Evolutionary conservation across 2,888 invertebrate genomes (phyloP).

Genomic region (Heliconius ismenius): DNA sequence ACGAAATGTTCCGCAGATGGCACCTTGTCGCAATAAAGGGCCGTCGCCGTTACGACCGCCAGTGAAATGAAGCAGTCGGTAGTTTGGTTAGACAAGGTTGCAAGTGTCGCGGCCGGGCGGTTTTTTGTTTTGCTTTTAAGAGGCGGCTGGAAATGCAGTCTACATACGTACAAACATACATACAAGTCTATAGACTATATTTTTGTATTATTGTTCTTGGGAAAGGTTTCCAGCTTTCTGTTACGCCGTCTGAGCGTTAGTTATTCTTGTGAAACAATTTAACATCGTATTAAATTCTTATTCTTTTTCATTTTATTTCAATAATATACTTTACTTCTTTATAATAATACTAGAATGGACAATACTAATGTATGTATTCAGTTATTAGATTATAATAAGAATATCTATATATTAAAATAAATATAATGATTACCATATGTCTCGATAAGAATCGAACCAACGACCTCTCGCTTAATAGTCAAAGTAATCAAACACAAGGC

Average conservation of each 20-base stretch:
- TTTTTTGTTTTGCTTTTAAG: conserved; percentile 71
- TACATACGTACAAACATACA: conserved; percentile 46
- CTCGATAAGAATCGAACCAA: not conserved
- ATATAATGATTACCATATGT: not conserved
- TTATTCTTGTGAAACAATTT: conserved; percentile 35
- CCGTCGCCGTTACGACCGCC: conserved; percentile 53
- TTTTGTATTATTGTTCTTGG: conserved; percentile 63
- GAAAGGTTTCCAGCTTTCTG: conserved; percentile 46
- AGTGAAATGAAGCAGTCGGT: conserved; percentile 52
- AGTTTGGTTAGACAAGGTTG: conserved; percentile 64
- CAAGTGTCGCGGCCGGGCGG: conserved; percentile 62
- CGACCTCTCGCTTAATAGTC: not conserved
- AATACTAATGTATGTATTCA: too few relatives aligned
- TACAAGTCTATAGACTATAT: conserved; percentile 48
- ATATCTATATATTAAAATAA: not conserved
- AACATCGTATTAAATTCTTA: conserved; percentile 21
- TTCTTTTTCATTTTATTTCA: not conserved
- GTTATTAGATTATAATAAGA: too few relatives aligned
- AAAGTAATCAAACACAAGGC: not conserved
- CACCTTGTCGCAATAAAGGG: conserved; percentile 64
- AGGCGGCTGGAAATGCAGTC: conserved; percentile 73
- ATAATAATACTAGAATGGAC: not conserved
- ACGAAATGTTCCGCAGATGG: conserved; percentile 55
- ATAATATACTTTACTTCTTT: not conserved
- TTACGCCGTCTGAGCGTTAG: conserved; percentile 39